Evolutionary conservation across 23 tunicate species (phyloP).

Genomic region (Trididemnum miniatum): DNA sequence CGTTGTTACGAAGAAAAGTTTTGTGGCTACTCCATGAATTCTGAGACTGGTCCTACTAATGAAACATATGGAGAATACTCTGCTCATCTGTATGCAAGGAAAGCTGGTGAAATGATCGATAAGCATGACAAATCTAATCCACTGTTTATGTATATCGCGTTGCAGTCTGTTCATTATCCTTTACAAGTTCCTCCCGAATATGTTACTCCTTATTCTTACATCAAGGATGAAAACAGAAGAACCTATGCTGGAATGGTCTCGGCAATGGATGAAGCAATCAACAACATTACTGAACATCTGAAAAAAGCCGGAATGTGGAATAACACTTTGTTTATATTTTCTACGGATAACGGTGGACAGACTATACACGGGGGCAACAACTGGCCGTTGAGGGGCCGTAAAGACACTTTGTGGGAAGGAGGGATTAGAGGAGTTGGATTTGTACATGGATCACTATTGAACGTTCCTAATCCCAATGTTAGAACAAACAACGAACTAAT

Average conservation of each 20-base stretch:
- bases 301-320: conserved; percentile 48
- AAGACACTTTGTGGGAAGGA: conserved; percentile 68
- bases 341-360: conserved; percentile 78
- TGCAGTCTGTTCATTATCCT: conserved; percentile 91
- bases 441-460: conserved; percentile 59
- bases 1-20: conserved; percentile 1
- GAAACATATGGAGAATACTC: conserved; percentile 84
- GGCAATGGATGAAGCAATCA: conserved; percentile 76
- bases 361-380: conserved; percentile 63
- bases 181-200: conserved; percentile 84
- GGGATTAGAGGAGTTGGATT: conserved; percentile 71
- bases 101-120: conserved; percentile 53
- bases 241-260: conserved; percentile 84
- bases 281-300: conserved; percentile 60
- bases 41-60: conserved; percentile 66
- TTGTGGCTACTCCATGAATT: conserved; percentile 67
- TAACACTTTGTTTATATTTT: conserved; percentile 68
- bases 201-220: conserved; percentile 52
- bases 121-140: conserved; percentile 61
- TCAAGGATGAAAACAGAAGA: conserved; percentile 53
- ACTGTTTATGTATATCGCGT: conserved; percentile 74
- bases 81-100: conserved; percentile 52
- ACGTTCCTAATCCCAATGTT: conserved; percentile 41
- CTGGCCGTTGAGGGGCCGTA: conserved; percentile 61
- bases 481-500: conserved; percentile 27